phyloP scores from a whole-genome alignment of 2,113 vertebrate genomes.

The Colius striatus region DNA sequence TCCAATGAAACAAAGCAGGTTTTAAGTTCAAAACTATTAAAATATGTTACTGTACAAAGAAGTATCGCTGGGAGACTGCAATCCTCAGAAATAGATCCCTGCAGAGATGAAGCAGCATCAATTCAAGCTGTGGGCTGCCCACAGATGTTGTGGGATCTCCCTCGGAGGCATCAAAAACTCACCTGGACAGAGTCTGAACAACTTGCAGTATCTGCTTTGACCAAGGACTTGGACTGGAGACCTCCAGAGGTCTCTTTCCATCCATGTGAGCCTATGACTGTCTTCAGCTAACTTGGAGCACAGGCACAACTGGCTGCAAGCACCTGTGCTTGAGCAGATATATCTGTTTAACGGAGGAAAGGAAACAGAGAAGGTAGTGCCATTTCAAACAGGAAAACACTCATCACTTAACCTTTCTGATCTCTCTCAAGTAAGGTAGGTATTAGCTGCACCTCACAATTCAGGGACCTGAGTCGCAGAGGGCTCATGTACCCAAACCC shows the following conservation, averaged over 20 bases:
- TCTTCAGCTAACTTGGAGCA: neutral
- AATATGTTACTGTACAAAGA: neutral
- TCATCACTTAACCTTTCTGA: neutral
- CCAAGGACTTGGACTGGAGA: neutral
- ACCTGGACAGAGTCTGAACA: neutral
- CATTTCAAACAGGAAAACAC: neutral
- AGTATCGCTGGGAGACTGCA: neutral
- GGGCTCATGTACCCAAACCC: neutral
- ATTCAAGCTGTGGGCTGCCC: neutral
- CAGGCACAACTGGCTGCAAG: neutral
- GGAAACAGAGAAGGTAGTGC: neutral
- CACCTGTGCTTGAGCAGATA: neutral
- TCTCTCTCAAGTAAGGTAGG: neutral
- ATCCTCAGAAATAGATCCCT: neutral
- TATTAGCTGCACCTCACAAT: neutral
- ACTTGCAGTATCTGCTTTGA: neutral
- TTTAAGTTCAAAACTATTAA: neutral
- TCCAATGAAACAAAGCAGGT: neutral
- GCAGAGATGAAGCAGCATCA: neutral
- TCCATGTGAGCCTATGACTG: neutral
- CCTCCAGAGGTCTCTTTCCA: neutral
- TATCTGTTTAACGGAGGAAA: neutral
- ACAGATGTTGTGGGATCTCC: neutral
- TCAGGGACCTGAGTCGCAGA: neutral
- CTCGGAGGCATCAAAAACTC: neutral